These are phyloP conservation scores for Hemiscyllium ocellatum DNA, from an alignment of 2,113 vertebrate species.

Conservation along the genomic window DNA sequence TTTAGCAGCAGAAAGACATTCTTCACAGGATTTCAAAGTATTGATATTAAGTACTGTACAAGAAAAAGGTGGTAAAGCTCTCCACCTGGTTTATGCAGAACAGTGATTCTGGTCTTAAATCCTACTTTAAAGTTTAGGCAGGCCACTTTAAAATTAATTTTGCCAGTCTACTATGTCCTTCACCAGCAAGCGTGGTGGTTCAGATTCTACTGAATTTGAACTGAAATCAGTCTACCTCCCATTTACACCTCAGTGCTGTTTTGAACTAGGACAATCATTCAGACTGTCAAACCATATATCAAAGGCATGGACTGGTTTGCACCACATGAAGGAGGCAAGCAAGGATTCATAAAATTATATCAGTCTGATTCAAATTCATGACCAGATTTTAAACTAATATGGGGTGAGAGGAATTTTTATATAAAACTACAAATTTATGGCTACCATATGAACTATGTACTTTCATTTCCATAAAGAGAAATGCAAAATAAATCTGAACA, in stretches of 20 bases:
- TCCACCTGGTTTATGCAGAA: slow-evolving; percentile 29
- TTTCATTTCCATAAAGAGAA: not conserved
- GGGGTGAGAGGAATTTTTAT: not conserved
- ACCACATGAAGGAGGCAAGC: not conserved
- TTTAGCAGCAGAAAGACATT: slow-evolving; percentile 36
- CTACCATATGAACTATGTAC: not conserved
- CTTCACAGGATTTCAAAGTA: slow-evolving; percentile 32
- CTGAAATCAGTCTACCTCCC: not conserved
- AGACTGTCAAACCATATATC: not conserved
- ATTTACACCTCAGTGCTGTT: not conserved
- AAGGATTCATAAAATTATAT: not conserved
- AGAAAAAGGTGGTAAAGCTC: slow-evolving; percentile 14
- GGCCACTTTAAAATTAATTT: slow-evolving; percentile 11
- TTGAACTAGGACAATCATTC: not conserved
- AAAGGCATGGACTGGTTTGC: slow-evolving; percentile 9
- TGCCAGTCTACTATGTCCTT: not conserved
- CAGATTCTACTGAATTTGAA: not conserved
- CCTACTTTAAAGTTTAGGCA: slow-evolving; percentile 12
- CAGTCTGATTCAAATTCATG: not conserved
- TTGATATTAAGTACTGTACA: slow-evolving; percentile 35
- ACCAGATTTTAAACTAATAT: not conserved
- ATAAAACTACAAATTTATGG: not conserved
- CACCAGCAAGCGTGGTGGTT: not conserved
- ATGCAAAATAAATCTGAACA: not conserved
- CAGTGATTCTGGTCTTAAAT: slow-evolving; percentile 33